Evolutionary conservation across 2,888 invertebrate genomes (phyloP), one percentile per base, ranked within the genome.

Genomic region (Drosophila paranaensis): DNA sequence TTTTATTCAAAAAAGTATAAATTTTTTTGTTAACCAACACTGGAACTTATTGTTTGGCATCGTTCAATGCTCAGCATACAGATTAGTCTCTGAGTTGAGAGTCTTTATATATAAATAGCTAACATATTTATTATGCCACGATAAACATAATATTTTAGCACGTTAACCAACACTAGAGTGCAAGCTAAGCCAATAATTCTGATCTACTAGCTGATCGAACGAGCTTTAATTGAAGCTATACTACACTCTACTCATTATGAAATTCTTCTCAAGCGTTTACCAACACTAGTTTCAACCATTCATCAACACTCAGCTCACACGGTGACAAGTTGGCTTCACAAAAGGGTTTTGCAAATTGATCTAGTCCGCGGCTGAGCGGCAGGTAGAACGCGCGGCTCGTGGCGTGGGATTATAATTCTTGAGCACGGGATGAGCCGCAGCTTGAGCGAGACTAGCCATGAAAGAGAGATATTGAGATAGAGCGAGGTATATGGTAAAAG

Each of bases 371-470:
- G 51, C 58, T 65, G 30, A 65, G 56, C 48, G 33, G 61, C 73
- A 74, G 77, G 64, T 77, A 70, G 10, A n/a, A n/a, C 51, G 62
- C 27, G 40, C 10, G 51, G 70, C n/a, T 37, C 8, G 8, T 60
- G 25, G 45, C 13, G 9, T 60, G 67, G 75, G 82, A 82, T 87
- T 82, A 88, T 88, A 89, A 75, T 82, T 88, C 83, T 88, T 88
- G 71, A 85, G 82, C 88, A 54, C 37, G 56, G 75, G 88, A 82
- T 89, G 74, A 85, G 81, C 67, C 56, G 61, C 39, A 50, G 71
- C 58, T 68, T 53, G 51, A 65, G 9, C 50, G 51, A 58, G 64
- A 62, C 58, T 66, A 58, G 55, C 25, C 16, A 11, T n/a, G 25
- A 42, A 43, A 33, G 20, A 20, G 16, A 35, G 6, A n/a, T 0